A percentile compares a stretch with the other conserved stretches of the same genome.
These are phyloP conservation scores for Phyllopteryx taeniolatus DNA, from an alignment of 2,113 vertebrate genomes.

Conservation along the genomic window DNA sequence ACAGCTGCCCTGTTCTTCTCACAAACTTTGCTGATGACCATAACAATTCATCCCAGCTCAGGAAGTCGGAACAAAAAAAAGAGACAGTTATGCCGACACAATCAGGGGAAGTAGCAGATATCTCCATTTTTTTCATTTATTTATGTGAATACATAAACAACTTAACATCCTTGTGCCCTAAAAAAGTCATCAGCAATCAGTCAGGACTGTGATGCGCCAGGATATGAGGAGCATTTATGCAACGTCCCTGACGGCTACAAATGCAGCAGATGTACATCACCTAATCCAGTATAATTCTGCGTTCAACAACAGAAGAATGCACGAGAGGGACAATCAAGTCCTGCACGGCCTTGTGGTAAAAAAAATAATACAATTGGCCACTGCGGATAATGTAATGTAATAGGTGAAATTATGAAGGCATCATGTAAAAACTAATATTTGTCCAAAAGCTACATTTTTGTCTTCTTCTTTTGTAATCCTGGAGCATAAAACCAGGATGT, in stretches of 20 bases:
- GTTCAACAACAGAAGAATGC: constrained; percentile 27
- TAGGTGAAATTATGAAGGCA: no score
- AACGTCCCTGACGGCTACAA: constrained; percentile 59
- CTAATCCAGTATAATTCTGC: constrained; percentile 50
- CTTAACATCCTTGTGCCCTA: constrained; percentile 69
- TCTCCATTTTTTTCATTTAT: constrained; percentile 5
- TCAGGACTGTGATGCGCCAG: constrained; percentile 59
- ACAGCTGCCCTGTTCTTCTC: constrained; percentile 54
- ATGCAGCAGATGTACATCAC: constrained; percentile 48
- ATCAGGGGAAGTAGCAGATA: background rate
- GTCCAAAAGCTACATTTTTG: no score
- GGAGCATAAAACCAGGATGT: constrained; percentile 16
- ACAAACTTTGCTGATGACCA: constrained; percentile 64
- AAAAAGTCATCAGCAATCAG: constrained; percentile 79
- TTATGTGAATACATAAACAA: constrained; percentile 71
- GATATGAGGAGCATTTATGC: constrained; percentile 58
- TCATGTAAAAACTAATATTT: no score
- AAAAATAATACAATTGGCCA: background rate
- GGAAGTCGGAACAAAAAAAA: constrained; percentile 34
- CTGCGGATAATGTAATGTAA: background rate
- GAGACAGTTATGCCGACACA: constrained; percentile 41
- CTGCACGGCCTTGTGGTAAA: background rate
- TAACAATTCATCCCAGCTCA: constrained; percentile 46
- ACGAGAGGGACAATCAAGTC: constrained; percentile 19
- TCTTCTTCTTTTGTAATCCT: constrained; percentile 15